Conservation (phyloP, 2,113 vertebrate species). For the Nipponia nippon region DNA sequence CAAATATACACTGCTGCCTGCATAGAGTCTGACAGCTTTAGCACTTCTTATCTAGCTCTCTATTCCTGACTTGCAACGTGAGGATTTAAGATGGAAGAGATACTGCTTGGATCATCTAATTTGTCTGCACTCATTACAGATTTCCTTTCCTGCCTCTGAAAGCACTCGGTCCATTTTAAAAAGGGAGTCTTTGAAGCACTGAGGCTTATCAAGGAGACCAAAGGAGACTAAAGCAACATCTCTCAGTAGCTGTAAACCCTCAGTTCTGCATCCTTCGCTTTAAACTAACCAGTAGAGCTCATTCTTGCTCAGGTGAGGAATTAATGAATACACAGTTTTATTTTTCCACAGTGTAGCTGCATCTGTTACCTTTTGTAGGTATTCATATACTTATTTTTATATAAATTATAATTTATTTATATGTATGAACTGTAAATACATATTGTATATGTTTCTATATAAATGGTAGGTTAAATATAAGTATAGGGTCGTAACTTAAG, state of each 20-base stretch:
- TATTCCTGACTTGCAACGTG: neutral
- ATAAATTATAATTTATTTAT: neutral
- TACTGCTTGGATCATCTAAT: neutral
- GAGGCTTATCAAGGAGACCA: neutral
- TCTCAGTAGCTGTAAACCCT: neutral
- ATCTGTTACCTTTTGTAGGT: neutral
- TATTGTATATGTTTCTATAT: neutral
- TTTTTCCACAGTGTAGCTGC: neutral
- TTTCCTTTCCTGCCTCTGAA: neutral
- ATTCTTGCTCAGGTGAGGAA: neutral
- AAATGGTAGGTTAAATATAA: neutral
- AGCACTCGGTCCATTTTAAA: neutral
- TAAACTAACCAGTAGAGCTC: neutral
- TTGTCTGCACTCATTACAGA: constrained; percentile 24
- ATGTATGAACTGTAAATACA: neutral
- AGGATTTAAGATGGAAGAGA: constrained; percentile 29
- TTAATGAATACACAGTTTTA: neutral
- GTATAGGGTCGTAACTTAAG: neutral
- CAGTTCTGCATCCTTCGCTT: neutral
- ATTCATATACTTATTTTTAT: neutral
- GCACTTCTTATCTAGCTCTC: constrained; percentile 1
- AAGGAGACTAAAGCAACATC: neutral
- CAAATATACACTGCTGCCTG: neutral
- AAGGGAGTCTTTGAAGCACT: neutral
- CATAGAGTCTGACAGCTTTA: neutral